Base-by-base conservation (phyloP, 2,113 vertebrate species). In the Erpornis zantholeuca region DNA sequence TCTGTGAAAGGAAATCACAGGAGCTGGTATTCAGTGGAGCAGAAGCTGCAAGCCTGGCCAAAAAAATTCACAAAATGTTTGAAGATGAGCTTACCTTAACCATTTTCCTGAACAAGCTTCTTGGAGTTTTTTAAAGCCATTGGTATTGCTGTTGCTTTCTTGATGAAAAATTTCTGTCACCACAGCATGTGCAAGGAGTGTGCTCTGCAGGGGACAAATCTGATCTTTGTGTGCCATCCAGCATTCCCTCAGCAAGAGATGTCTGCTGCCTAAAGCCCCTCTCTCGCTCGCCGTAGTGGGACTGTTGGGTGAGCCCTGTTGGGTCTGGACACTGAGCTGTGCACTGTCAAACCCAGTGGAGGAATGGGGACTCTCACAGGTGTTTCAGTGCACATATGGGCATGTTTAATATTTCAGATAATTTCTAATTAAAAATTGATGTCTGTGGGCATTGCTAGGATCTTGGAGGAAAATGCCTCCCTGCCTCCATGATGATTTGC, bases 401-500 rank as follows among this genome's bases (percentile, higher is more conserved):
- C 71, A 81, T 16, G 68, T 42, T 45, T 66, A 90, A 77, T 52
- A 68, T 88, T 94, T 95, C 70, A 80, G 72, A 86, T 86, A 77
- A 81, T 95, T 97, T 97, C 91, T 92, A 95, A 97, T 95, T 97
- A 96, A 95, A 96, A 95, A 86, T 45, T 72, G 40, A 57, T 82
- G 73, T 96, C 89, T 93, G 72, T 94, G 93, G 91, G 96, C 65
- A 90, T 89, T 82, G 53, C 52, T 79, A 47, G 57, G 47, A 92
- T 90, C 54, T 81, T 82, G 44, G 89, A 88, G 79, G 65, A 94
- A 64, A 68, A 80, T 88, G 65, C 35, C 40, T 93, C 70, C 27
- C 68, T 87, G 63, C 59, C 49, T 97, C 90, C 63, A 68, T 3
- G 12, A 12, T 2, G 4, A 94, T 97, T 97, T 97, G 85, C 94